Evolutionary conservation across 2,888 invertebrate genomes (phyloP).

Genomic region (Eristalis pertinax): DNA sequence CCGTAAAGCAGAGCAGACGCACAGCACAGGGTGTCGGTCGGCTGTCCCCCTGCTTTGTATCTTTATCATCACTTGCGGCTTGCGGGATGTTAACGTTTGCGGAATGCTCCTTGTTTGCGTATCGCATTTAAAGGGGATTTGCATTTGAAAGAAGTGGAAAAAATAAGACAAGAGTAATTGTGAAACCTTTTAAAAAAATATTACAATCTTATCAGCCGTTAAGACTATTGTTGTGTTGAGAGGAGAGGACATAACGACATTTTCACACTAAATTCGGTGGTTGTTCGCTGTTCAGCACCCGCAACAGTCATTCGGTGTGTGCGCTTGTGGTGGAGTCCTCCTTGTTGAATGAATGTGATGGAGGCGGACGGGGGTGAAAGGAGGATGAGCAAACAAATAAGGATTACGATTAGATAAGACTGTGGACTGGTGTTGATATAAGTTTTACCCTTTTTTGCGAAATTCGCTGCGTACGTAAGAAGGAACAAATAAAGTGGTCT

Average conservation of each 20-base stretch:
- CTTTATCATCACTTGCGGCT: slow-evolving; percentile 41
- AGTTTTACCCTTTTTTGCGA: slow-evolving; percentile 58
- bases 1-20: slow-evolving; percentile 40
- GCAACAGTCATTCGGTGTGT: slow-evolving; percentile 21
- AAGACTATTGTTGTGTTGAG: slow-evolving; percentile 65
- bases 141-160: slow-evolving; percentile 54
- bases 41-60: background rate
- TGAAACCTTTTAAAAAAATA: slow-evolving; percentile 73
- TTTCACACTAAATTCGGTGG: slow-evolving; percentile 62
- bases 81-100: slow-evolving; percentile 57
- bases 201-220: slow-evolving; percentile 72
- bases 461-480: background rate
- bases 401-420: slow-evolving; percentile 69
- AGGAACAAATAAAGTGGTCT: background rate
- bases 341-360: background rate
- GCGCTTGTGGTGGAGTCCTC: background rate
- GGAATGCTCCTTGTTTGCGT: slow-evolving; percentile 62
- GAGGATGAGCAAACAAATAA: slow-evolving; percentile 62
- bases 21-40: background rate
- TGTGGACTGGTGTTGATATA: slow-evolving; percentile 28
- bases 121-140: slow-evolving; percentile 71
- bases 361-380: background rate
- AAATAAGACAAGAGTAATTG: slow-evolving; percentile 67
- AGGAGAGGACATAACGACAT: slow-evolving; percentile 67
- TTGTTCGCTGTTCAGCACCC: slow-evolving; percentile 21